These are phyloP conservation scores for Hyposoter didymator DNA, from an alignment of 2,888 invertebrate genomes.

Conservation along the genomic window DNA sequence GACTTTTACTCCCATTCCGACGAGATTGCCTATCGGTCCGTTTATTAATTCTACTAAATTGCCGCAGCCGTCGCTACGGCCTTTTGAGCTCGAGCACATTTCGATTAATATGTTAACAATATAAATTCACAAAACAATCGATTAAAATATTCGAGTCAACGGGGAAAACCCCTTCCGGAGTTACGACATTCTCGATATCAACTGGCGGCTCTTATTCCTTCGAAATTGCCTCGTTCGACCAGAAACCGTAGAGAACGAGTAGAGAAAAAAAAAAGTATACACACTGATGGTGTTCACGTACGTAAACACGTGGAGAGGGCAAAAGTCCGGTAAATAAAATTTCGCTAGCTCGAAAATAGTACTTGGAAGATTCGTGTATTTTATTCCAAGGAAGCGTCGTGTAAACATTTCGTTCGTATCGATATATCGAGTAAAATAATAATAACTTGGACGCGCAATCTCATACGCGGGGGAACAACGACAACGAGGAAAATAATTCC, in stretches of 20 bases:
- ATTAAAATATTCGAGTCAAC: background rate
- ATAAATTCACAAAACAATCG: background rate
- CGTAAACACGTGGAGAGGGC: background rate
- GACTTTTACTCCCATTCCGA: constrained; percentile 70
- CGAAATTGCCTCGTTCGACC: background rate
- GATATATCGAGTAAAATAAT: too few species aligned
- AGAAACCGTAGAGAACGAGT: background rate
- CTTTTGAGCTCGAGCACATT: constrained; percentile 54
- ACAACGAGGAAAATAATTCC: background rate
- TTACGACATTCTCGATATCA: background rate
- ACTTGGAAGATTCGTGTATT: background rate
- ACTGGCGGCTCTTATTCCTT: background rate
- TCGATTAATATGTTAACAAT: background rate
- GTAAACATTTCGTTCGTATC: background rate
- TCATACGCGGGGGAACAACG: background rate
- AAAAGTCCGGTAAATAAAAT: background rate
- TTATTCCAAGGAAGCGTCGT: background rate
- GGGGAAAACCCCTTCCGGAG: background rate
- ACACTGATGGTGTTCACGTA: background rate
- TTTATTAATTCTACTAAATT: constrained; percentile 61
- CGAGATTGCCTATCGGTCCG: constrained; percentile 68
- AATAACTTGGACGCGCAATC: background rate
- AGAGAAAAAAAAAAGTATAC: background rate
- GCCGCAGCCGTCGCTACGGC: constrained; percentile 43
- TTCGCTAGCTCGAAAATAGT: background rate